A percentile compares a stretch with the other conserved stretches of the same genome.
Conservation (phyloP, 2,797 vertebrate genomes). For the Channallabes apus region DNA sequence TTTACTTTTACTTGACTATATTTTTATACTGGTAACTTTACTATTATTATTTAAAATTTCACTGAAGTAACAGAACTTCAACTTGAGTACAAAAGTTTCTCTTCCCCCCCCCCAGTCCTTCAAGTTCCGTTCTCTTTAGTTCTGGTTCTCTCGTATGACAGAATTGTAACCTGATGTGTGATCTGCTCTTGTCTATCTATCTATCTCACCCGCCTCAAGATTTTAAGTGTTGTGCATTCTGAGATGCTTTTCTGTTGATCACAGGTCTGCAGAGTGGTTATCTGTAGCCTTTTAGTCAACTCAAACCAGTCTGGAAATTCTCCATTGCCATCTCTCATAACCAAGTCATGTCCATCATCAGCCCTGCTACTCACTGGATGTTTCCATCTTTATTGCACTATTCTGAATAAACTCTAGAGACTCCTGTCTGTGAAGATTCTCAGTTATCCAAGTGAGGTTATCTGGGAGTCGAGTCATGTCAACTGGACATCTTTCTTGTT, state of each 20-base stretch:
- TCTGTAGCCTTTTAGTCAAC: neutral
- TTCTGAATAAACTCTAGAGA: neutral
- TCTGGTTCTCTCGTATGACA: neutral
- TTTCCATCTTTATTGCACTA: neutral
- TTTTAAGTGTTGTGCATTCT: neutral
- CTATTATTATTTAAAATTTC: no score
- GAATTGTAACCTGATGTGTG: neutral
- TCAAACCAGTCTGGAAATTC: neutral
- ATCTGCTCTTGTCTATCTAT: constrained; percentile 1
- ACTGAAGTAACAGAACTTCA: no score
- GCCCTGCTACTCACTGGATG: neutral
- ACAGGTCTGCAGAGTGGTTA: neutral
- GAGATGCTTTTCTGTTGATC: neutral
- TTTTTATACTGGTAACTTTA: no score
- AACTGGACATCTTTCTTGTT: no score
- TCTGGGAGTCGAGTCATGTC: no score
- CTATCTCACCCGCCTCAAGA: neutral
- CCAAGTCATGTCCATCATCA: neutral
- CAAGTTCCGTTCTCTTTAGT: no score
- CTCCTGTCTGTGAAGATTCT: no score
- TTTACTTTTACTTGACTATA: no score
- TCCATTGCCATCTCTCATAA: neutral
- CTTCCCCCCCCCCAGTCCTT: neutral
- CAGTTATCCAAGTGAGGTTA: no score
- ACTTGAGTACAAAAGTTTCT: no score